These are phyloP conservation scores for Labroides dimidiatus DNA, from an alignment of 2,797 vertebrate genomes.

Conservation along the genomic window DNA sequence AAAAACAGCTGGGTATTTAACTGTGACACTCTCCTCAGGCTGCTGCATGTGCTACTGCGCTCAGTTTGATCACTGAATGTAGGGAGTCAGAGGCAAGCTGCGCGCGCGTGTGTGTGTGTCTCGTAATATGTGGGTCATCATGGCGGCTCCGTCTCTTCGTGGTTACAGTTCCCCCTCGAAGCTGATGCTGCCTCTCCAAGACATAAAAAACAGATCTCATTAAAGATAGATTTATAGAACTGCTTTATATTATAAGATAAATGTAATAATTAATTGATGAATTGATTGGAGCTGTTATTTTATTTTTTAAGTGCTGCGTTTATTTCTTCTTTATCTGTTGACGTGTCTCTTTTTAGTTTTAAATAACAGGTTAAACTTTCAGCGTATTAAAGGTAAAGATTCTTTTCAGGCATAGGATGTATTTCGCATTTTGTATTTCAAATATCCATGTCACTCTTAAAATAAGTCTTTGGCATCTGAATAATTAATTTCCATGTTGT, in stretches of 20 bases:
- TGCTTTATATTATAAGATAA: not conserved
- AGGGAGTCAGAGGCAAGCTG: no score
- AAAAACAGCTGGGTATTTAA: not conserved
- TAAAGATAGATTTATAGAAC: not conserved
- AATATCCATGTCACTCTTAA: no score
- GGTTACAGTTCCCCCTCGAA: not conserved
- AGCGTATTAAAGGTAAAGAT: no score
- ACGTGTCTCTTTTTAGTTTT: not conserved
- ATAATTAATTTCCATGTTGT: not conserved
- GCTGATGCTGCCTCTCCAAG: slow-evolving; percentile 20
- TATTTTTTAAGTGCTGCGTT: not conserved
- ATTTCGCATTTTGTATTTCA: not conserved
- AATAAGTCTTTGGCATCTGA: no score
- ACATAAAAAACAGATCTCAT: not conserved
- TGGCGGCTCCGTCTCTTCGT: slow-evolving; percentile 22
- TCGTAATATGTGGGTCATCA: slow-evolving; percentile 53
- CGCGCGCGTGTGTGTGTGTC: slow-evolving; percentile 3
- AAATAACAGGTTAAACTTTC: no score
- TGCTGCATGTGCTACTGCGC: not conserved
- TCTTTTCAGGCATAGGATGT: no score
- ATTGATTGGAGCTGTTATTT: not conserved
- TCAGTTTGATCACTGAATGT: not conserved
- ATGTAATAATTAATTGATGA: not conserved
- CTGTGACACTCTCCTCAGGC: not conserved
- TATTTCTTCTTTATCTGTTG: not conserved